Evolutionary conservation across 1,140 invertebrate species (phyloP).

Genomic region (Tetramorium parvispinum): DNA sequence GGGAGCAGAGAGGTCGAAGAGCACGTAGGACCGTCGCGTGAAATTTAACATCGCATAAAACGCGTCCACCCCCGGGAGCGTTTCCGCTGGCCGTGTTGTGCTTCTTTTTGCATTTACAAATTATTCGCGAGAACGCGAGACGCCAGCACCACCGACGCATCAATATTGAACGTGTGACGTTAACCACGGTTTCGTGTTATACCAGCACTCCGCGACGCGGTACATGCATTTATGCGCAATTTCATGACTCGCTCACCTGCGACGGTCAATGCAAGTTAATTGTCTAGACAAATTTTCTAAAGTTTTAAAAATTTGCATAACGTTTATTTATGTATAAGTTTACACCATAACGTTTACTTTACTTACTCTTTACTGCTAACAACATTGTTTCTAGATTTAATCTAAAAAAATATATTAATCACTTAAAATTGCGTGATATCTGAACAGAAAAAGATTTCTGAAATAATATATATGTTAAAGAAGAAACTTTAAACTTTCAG

Average conservation of each 20-base stretch:
- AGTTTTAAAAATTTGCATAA: background rate
- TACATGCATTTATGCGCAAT: background rate
- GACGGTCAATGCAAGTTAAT: background rate
- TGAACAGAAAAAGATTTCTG: background rate
- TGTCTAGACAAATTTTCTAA: background rate
- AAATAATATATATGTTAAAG: background rate
- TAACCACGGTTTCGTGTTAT: conserved; percentile 34
- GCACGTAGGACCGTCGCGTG: background rate
- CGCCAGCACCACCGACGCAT: conserved; percentile 19
- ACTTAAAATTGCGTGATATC: background rate
- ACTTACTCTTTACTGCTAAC: background rate
- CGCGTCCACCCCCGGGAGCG: conserved; percentile 3
- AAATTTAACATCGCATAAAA: conserved; percentile 43
- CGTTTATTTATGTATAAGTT: no score
- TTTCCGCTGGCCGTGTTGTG: background rate
- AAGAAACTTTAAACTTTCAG: background rate
- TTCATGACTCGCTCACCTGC: background rate
- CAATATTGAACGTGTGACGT: conserved; percentile 45
- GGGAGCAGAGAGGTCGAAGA: no score
- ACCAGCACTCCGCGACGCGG: background rate
- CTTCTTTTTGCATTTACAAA: conserved; percentile 47
- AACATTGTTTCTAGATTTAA: background rate
- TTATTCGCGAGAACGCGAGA: conserved; percentile 26
- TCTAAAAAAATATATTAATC: background rate
- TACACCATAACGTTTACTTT: background rate